Evolutionary conservation across 2,888 invertebrate genomes (phyloP).

Genomic region (Ophioninae sp.): DNA sequence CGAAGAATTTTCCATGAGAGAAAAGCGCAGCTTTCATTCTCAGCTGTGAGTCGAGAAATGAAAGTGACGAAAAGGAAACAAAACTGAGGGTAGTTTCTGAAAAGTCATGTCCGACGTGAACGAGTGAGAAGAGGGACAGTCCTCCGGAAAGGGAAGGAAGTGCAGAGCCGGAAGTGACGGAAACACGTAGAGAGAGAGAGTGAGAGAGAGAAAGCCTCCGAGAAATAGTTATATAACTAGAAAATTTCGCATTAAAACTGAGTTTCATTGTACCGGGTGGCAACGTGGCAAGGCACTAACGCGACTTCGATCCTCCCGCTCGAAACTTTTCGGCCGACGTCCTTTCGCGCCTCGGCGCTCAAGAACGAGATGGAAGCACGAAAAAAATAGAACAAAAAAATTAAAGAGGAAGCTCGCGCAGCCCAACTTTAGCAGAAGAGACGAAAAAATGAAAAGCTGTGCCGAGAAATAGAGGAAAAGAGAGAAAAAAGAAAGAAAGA

Average conservation of each 20-base stretch:
- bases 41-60: neutral
- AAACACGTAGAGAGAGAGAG: conserved; percentile 16
- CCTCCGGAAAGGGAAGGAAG: neutral
- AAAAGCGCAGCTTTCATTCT: neutral
- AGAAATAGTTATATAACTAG: conserved; percentile 20
- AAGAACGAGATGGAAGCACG: neutral
- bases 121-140: neutral
- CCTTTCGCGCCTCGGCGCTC: conserved; percentile 14
- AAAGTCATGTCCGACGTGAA: conserved; percentile 33
- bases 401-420: conserved; percentile 5
- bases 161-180: conserved; percentile 19
- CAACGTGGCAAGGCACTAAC: conserved; percentile 58
- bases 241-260: conserved; percentile 59
- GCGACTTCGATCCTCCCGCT: conserved; percentile 57
- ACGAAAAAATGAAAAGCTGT: neutral
- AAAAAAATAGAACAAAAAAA: neutral
- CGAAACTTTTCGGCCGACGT: conserved; percentile 40
- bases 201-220: neutral
- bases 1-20: neutral
- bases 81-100: conserved; percentile 13
- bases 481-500: neutral
- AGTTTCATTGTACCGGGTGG: conserved; percentile 62
- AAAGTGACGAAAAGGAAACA: neutral
- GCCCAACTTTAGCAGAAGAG: neutral
- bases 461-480: neutral